Conservation (phyloP, 1,140 invertebrate genomes). For the Sycophaga agraensis region DNA sequence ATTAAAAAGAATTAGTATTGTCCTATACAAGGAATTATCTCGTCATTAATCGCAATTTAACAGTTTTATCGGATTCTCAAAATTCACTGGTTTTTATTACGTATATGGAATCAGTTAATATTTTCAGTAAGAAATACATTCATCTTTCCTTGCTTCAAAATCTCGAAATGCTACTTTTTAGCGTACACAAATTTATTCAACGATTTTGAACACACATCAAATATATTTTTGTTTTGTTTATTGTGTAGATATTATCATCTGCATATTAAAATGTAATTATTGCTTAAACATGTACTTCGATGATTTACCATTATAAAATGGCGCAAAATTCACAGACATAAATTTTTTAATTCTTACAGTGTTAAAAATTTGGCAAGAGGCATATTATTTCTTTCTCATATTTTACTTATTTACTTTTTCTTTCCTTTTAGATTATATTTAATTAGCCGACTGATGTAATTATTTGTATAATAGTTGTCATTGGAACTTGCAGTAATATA, state of each 20-base stretch:
- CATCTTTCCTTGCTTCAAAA: constrained; percentile 1
- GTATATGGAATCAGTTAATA: constrained; percentile 26
- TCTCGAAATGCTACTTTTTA: constrained; percentile 24
- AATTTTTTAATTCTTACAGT: constrained; percentile 3
- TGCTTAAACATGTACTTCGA: constrained; percentile 38
- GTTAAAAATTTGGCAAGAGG: constrained; percentile 25
- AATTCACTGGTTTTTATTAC: constrained; percentile 2
- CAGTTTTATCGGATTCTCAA: neutral
- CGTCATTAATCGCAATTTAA: constrained; percentile 8
- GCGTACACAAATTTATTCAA: constrained; percentile 22
- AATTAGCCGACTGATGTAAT: neutral
- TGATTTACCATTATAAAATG: constrained; percentile 28
- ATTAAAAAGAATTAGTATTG: constrained; percentile 17
- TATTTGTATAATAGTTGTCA: neutral
- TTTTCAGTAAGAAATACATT: constrained; percentile 20
- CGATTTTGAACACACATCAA: constrained; percentile 19
- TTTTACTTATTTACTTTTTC: neutral
- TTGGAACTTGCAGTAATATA: constrained; percentile 27
- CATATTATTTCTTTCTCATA: constrained; percentile 4
- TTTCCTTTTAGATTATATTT: neutral
- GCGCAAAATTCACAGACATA: constrained; percentile 15
- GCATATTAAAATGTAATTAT: constrained; percentile 25
- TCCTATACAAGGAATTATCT: constrained; percentile 24
- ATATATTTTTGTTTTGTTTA: constrained; percentile 21
- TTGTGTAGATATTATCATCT: constrained; percentile 17